Percentiles rank a stretch among this genome's conserved stretches.
These are phyloP conservation scores for Sinopyrophorus schimmeli DNA, from an alignment of 2,888 invertebrate species.

Conservation along the genomic window DNA sequence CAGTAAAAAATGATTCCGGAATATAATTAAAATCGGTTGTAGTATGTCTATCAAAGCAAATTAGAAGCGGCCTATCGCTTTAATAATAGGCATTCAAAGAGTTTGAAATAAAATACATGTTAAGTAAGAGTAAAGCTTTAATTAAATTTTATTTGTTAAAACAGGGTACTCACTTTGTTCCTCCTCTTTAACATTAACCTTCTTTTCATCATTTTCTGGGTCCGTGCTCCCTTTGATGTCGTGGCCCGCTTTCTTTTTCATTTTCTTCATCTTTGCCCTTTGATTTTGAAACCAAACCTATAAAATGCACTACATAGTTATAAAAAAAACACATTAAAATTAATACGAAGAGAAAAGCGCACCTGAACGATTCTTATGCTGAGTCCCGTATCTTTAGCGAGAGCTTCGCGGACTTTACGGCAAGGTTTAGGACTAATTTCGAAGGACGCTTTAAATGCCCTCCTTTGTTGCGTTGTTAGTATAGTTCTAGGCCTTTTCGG, in stretches of 20 bases:
- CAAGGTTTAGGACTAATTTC: conserved; percentile 85
- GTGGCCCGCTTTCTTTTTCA: conserved; percentile 66
- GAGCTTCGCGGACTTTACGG: conserved; percentile 77
- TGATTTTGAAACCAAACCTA: conserved; percentile 71
- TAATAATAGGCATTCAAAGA: no score
- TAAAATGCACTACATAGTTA: no score
- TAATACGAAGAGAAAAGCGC: neutral
- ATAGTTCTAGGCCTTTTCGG: conserved; percentile 84
- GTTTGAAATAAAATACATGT: no score
- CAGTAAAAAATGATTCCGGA: no score
- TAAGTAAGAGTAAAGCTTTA: no score
- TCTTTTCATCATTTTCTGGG: conserved; percentile 56
- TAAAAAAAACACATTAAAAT: neutral
- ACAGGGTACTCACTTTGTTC: conserved; percentile 63
- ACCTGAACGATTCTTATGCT: no score
- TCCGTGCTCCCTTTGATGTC: conserved; percentile 61
- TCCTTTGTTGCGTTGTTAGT: conserved; percentile 77
- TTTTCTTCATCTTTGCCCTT: conserved; percentile 68
- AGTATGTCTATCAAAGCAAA: no score
- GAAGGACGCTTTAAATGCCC: conserved; percentile 84
- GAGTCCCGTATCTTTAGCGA: conserved; percentile 83
- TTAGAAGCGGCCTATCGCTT: no score
- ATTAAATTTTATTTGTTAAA: no score
- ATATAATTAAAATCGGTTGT: no score
- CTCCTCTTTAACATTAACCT: conserved; percentile 61